Base-by-base conservation (phyloP, 2,888 invertebrate species). In the Papilio elwesi region DNA sequence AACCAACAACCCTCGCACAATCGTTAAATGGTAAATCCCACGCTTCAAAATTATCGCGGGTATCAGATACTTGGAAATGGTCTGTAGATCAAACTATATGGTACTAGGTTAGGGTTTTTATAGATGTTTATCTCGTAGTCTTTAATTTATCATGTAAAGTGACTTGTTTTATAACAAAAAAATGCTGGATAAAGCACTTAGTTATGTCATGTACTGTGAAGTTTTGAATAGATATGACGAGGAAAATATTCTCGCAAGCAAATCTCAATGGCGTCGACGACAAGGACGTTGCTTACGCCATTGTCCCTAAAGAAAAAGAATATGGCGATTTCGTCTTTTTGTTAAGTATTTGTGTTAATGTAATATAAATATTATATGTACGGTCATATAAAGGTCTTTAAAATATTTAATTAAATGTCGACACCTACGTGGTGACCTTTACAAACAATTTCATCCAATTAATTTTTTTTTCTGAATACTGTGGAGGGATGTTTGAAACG, bases 291-390 rank as follows among this genome's bases (percentile, higher is more conserved):
- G 66, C 64, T 53, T 51, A 70, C 47, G 57, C 71, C 55, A 76
- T 78, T 80, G 78, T 80, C 75, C 78, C 65, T 15, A 57, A 53
- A 15, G 11, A 10, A n/a, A 59, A 13, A 38, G n/a, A 59, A 38
- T 59, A 38, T 26, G 26, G 26, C 6, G 6, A 11, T n/a, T 59
- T 59, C 13, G 59, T 59, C 38, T 38, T 59, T 59, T 36, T 9
- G n/a, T 13, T 59, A 38, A 26, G 26, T 26, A 26, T 26, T 26
- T 26, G 26, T 38, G 59, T 59, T 38, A 59, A 59, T 59, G n/a
- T 38, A 8, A n/a, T n/a, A 59, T 1, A 9, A 8, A n/a, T n/a
- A 59, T 1, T 3, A 38, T 38, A 38, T 26, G 4, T 59, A n/a
- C 12, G 38, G 59, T 51, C n/a, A n/a, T 12, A 13, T 13, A n/a